Evolutionary conservation across 2,888 invertebrate genomes (phyloP).

Genomic region (Drosophila pullipes): DNA sequence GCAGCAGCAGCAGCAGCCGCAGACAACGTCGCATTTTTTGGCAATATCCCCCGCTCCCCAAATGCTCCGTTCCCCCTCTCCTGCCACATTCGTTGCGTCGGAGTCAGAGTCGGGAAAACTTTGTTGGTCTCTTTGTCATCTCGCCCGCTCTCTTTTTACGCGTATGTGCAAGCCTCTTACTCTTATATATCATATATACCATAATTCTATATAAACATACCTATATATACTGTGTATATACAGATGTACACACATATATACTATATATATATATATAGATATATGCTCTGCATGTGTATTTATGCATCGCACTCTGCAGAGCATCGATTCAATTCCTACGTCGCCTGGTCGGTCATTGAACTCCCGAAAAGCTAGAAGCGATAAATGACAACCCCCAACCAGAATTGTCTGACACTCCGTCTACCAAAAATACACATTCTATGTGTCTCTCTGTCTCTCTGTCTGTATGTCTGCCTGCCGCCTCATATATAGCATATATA

Average conservation of each 20-base stretch:
- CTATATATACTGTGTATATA: slow-evolving; percentile 7
- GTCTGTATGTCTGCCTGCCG: background rate
- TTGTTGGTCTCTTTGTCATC: slow-evolving; percentile 40
- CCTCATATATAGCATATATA: background rate
- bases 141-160: slow-evolving; percentile 28
- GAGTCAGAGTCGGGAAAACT: slow-evolving; percentile 28
- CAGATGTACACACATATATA: background rate
- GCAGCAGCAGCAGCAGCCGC: slow-evolving; percentile 1
- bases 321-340: slow-evolving; percentile 72
- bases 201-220: slow-evolving; percentile 16
- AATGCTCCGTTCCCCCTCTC: too few species aligned
- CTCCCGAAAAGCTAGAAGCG: slow-evolving; percentile 79
- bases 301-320: slow-evolving; percentile 53
- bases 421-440: slow-evolving; percentile 26
- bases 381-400: slow-evolving; percentile 54
- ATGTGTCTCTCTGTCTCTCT: slow-evolving; percentile 20
- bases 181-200: slow-evolving; percentile 34
- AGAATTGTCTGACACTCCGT: slow-evolving; percentile 44
- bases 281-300: slow-evolving; percentile 19
- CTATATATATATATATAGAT: slow-evolving; percentile 5
- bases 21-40: slow-evolving; percentile 49
- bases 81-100: background rate
- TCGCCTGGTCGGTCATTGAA: slow-evolving; percentile 85
- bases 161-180: slow-evolving; percentile 36
- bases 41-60: slow-evolving; percentile 17